Percentiles rank a stretch among this genome's conserved stretches.
Evolutionary conservation across 2,888 invertebrate species (phyloP).

Genomic region (Drosophila maculinotata): DNA sequence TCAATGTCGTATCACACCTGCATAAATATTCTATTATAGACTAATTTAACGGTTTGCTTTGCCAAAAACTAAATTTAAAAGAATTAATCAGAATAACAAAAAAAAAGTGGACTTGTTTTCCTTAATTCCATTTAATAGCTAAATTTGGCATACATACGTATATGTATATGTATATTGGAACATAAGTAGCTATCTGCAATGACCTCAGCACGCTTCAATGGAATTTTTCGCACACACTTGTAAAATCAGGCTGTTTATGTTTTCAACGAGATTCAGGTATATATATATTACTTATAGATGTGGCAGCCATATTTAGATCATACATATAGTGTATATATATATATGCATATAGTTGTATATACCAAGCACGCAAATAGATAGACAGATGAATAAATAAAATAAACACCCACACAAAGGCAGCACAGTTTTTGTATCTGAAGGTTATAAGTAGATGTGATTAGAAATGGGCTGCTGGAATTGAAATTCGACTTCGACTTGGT

Average conservation of each 20-base stretch:
- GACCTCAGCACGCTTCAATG: slow-evolving; percentile 67
- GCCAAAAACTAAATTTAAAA: slow-evolving; percentile 12
- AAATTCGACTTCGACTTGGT: slow-evolving; percentile 26
- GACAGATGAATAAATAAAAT: slow-evolving; percentile 57
- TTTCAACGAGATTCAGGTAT: slow-evolving; percentile 34
- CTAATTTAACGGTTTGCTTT: slow-evolving; percentile 16
- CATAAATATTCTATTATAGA: slow-evolving; percentile 5
- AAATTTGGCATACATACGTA: slow-evolving; percentile 3
- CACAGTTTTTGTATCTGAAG: slow-evolving; percentile 45
- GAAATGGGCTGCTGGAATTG: slow-evolving; percentile 38
- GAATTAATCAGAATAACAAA: slow-evolving; percentile 20
- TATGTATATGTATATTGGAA: slow-evolving; percentile 7
- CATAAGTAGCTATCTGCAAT: slow-evolving; percentile 37
- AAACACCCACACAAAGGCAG: slow-evolving; percentile 60
- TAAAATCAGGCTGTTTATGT: slow-evolving; percentile 54
- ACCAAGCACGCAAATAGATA: slow-evolving; percentile 22
- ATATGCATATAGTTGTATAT: slow-evolving; percentile 4
- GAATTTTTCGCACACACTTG: slow-evolving; percentile 64
- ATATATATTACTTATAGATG: slow-evolving; percentile 20
- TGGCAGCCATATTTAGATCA: slow-evolving; percentile 55
- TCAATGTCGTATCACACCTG: slow-evolving; percentile 56
- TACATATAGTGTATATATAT: slow-evolving; percentile 13
- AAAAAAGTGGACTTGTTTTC: slow-evolving; percentile 7
- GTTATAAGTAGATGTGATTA: slow-evolving; percentile 53
- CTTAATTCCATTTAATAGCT: slow-evolving; percentile 15